Evolutionary conservation across 2,888 invertebrate species (phyloP), one percentile per base, ranked within the genome.

Genomic region (Phytoseiulus persimilis): DNA sequence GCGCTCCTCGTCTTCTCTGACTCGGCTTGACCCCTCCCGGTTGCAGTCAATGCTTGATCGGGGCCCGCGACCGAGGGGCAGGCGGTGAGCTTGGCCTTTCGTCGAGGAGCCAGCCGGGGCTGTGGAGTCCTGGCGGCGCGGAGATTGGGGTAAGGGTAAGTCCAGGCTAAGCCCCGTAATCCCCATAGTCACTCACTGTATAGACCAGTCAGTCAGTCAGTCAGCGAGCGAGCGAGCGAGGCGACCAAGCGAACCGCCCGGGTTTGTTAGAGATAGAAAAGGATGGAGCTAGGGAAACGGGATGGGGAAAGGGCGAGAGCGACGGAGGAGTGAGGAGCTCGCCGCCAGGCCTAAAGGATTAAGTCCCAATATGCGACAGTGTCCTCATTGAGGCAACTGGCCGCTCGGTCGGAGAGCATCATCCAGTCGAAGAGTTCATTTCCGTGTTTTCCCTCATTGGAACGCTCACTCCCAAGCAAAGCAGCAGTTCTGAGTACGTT

Each of bases 341-440:
- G 65, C 65, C 65, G 65, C 65, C 11, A 18, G 65, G 65, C 65
- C 65, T 65, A 65, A 65, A 28, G 65, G 65, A 65, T 65, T 65
- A 65, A 65, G 11, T 65, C 65, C 65, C 65, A 65, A 65, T 65
- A 65, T 65, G 65, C 65, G 65, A 65, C 65, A 65, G 9, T 28
- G 65, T 65, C 65, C 65, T 65, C 65, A 65, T 65, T 65, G 65
- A 65, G 65, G 65, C 65, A 65, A 65, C 65, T 65, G 65, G 65
- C 65, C 23, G 65, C 5, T 18, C 28, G 65, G 11, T 65, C 23
- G 65, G 18, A 1, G 65, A 65, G 28, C 65, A 65, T 65, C 65
- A 65, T 65, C 18, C 65, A 28, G 65, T 65, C 65, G 28, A 6
- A 18, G 65, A 65, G 2, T 65, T 65, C 65, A 18, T 65, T 65